A percentile compares a stretch with the other conserved stretches of the same genome.
Evolutionary conservation across 2,797 vertebrate species (phyloP).

Genomic region (Nannoperca australis): DNA sequence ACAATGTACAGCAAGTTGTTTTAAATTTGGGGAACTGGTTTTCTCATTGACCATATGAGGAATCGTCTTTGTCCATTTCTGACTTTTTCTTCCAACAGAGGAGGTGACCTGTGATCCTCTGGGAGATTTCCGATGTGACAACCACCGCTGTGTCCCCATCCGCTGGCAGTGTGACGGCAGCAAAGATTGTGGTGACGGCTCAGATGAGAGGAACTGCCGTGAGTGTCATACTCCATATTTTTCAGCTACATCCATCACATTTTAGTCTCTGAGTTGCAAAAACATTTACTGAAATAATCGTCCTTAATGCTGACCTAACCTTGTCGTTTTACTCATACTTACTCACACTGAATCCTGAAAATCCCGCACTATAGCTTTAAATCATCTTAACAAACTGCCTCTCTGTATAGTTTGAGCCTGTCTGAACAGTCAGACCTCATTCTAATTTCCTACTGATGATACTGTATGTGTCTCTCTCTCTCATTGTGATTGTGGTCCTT

Average conservation of each 20-base stretch:
- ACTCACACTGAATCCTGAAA: not conserved
- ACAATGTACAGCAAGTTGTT: not conserved
- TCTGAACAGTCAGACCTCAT: not conserved
- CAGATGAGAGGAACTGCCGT: constrained; percentile 83
- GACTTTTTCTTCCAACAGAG: constrained; percentile 65
- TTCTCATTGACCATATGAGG: constrained; percentile 8
- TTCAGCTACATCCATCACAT: not conserved
- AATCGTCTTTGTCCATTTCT: constrained; percentile 2
- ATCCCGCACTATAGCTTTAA: not conserved
- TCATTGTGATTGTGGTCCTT: not conserved
- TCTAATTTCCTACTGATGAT: constrained; percentile 9
- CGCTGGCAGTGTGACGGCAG: constrained; percentile 81
- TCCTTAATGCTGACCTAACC: not conserved
- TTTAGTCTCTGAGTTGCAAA: not conserved
- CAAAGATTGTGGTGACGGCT: constrained; percentile 81
- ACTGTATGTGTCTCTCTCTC: not conserved
- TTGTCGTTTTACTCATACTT: not conserved
- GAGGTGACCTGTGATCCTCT: constrained; percentile 79
- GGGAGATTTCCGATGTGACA: constrained; percentile 84
- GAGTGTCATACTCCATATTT: constrained; percentile 27
- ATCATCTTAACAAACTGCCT: not conserved
- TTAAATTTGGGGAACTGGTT: not conserved
- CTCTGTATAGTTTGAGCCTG: not conserved
- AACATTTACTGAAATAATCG: not conserved
- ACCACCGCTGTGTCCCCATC: constrained; percentile 81